phyloP scores from a whole-genome alignment of 2,888 invertebrate genomes.

The Macrophya alboannulata region DNA sequence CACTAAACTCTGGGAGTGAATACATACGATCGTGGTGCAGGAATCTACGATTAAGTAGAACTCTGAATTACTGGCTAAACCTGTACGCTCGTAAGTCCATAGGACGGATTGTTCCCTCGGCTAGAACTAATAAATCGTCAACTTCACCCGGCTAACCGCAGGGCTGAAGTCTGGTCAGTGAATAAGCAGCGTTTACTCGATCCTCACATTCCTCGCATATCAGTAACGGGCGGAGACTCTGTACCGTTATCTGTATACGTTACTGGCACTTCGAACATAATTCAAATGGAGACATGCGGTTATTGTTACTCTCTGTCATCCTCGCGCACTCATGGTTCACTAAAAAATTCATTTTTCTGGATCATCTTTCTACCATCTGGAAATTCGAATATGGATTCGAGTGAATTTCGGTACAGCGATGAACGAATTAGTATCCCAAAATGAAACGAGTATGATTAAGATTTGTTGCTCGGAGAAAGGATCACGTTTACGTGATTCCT shows the following conservation, averaged over 20 bases:
- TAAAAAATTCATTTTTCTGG: background rate
- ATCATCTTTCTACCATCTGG: background rate
- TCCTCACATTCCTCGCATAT: conserved; percentile 42
- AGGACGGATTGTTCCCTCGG: conserved; percentile 47
- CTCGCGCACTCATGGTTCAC: background rate
- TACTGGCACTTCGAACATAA: background rate
- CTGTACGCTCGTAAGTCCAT: conserved; percentile 9
- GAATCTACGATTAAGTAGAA: conserved; percentile 51
- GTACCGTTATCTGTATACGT: conserved; percentile 27
- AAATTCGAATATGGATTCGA: too few relatives aligned
- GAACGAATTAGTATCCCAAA: background rate
- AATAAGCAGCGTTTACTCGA: conserved; percentile 22
- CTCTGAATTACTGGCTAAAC: conserved; percentile 44
- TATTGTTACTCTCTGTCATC: conserved; percentile 4
- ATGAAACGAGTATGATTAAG: background rate
- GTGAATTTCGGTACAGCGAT: too few relatives aligned
- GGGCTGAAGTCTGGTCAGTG: conserved; percentile 10
- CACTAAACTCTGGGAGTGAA: conserved; percentile 42
- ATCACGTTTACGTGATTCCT: background rate
- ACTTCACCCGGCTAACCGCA: conserved; percentile 15
- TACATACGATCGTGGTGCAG: conserved; percentile 45
- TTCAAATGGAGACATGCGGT: conserved; percentile 12
- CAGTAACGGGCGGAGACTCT: conserved; percentile 45
- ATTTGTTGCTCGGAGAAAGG: background rate
- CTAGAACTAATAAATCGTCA: conserved; percentile 48